Conservation (phyloP, 2,797 vertebrate species). For the Acipenser transmontanus region DNA sequence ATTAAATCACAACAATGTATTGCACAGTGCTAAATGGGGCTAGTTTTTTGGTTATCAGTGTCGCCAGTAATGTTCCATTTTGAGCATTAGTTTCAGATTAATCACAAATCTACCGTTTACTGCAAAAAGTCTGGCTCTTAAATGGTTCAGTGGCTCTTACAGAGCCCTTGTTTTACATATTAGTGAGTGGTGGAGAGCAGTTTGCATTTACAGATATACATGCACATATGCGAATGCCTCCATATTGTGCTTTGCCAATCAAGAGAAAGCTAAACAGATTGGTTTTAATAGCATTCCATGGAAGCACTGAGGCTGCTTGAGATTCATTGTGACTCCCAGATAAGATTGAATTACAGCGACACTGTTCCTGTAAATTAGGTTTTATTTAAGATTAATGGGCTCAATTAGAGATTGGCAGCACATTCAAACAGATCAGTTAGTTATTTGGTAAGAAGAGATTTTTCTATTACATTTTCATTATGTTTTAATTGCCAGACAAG, state of each 20-base stretch:
- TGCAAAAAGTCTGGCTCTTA: no score
- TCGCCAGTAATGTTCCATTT: no score
- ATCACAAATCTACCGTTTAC: no score
- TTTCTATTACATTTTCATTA: slow-evolving; percentile 73
- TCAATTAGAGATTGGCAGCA: slow-evolving; percentile 37
- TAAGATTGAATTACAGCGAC: slow-evolving; percentile 24
- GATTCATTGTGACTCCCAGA: not conserved
- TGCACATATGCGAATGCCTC: no score
- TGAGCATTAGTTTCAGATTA: no score
- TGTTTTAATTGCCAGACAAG: slow-evolving; percentile 65
- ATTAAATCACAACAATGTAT: no score
- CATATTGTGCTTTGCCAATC: not conserved
- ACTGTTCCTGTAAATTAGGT: slow-evolving; percentile 35
- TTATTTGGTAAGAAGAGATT: slow-evolving; percentile 40
- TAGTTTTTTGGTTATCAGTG: no score
- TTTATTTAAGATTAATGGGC: slow-evolving; percentile 57
- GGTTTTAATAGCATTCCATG: not conserved
- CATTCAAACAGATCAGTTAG: slow-evolving; percentile 46
- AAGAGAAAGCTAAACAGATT: not conserved
- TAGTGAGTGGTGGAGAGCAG: no score
- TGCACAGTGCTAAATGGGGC: no score
- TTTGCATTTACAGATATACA: no score
- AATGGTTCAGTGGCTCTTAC: no score
- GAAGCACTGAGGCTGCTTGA: not conserved
- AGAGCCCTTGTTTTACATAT: no score